Conservation (phyloP, 1,140 invertebrate genomes). For the Pseudobourletiella spinata region DNA sequence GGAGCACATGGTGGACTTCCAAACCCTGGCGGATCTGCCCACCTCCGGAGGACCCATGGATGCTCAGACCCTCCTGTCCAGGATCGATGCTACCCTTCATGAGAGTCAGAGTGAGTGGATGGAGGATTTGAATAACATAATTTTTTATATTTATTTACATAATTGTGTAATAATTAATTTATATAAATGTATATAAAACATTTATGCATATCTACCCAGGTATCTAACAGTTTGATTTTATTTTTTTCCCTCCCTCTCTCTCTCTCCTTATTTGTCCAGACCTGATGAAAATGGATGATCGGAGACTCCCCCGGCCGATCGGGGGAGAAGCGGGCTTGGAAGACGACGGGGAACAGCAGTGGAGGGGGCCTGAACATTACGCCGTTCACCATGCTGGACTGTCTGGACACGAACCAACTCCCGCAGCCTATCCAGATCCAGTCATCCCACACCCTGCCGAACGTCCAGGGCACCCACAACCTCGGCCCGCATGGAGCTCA, state of each 20-base stretch:
- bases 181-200: too few relatives aligned
- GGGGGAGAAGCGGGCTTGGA: conserved; percentile 29
- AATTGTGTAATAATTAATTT: not conserved
- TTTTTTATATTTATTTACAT: not conserved
- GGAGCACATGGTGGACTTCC: conserved; percentile 19
- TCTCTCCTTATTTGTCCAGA: not conserved
- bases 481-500: conserved; percentile 1
- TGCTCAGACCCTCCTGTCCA: conserved; percentile 15
- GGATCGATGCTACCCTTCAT: conserved; percentile 9
- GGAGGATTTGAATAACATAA: not conserved
- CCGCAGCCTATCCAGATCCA: conserved; percentile 16
- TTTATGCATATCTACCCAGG: too few relatives aligned
- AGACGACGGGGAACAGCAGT: conserved; percentile 12
- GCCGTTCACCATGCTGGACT: conserved; percentile 18
- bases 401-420: conserved; percentile 7
- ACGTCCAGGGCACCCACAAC: conserved; percentile 3
- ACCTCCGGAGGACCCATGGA: conserved; percentile 17
- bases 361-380: conserved; percentile 2
- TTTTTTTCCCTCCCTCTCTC: too few relatives aligned
- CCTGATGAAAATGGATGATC: conserved; percentile 20
- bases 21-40: conserved; percentile 22
- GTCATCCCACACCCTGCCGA: not conserved
- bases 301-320: conserved; percentile 30
- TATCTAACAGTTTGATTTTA: too few relatives aligned
- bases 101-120: conserved; percentile 30